Evolutionary conservation across 2,113 vertebrate species (phyloP).

Genomic region (Edolisoma coerulescens): DNA sequence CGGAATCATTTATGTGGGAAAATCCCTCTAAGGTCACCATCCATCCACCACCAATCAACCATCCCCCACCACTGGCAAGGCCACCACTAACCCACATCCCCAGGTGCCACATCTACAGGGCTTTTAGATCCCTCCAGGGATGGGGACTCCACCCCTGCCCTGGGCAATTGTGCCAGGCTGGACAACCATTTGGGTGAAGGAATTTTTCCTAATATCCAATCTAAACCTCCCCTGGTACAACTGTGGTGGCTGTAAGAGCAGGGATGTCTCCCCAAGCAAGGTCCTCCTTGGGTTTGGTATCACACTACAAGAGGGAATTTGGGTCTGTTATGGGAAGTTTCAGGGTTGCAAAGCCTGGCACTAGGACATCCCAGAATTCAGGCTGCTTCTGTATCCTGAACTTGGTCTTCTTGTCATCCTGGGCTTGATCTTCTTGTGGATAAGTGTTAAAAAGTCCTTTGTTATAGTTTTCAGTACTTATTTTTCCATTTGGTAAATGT

Average conservation of each 20-base stretch:
- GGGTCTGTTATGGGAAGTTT: not conserved
- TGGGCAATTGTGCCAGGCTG: not conserved
- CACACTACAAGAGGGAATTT: not conserved
- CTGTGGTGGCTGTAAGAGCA: not conserved
- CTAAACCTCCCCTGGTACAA: not conserved
- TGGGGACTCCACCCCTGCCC: not conserved
- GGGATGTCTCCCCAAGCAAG: not conserved
- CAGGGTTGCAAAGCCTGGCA: not conserved
- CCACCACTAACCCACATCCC: not conserved
- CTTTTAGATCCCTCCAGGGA: not conserved
- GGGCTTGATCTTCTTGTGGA: not conserved
- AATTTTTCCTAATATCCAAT: not conserved
- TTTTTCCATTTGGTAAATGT: not conserved
- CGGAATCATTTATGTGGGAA: not conserved
- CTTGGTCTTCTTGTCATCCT: not conserved
- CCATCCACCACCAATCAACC: no score
- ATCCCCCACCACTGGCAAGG: not conserved
- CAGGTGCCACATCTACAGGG: no score
- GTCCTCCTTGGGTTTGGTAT: not conserved
- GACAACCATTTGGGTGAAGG: not conserved
- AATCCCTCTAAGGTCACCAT: not conserved
- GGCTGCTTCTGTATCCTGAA: not conserved
- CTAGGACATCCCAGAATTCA: not conserved
- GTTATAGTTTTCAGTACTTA: not conserved
- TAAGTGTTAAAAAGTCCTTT: not conserved